Evolutionary conservation across 2,113 vertebrate species (phyloP).

Genomic region (Mus musculus): GRCm39 chr3:85964501-85965000

Average conservation of each 20-base stretch:
- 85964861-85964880: not conserved
- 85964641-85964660: not conserved
- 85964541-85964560: not conserved
- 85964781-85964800: not conserved
- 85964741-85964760: not conserved
- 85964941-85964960: not conserved
- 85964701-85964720: not conserved
- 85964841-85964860: constrained; percentile 7
- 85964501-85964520: not conserved
- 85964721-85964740: not conserved
- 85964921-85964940: not conserved
- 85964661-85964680: accelerated
- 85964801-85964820: not conserved
- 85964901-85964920: not conserved
- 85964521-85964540: not conserved
- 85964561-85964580: not conserved
- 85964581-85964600: not conserved
- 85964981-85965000: not conserved
- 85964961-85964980: not conserved
- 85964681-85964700: not conserved
- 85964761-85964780: not conserved
- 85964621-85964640: not conserved
- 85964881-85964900: not conserved
- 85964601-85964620: not conserved
- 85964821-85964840: not conserved